Evolutionary conservation across 2,113 vertebrate genomes (phyloP), one percentile per base, ranked within the genome.

Genomic region (Onychostruthus taczanowskii): DNA sequence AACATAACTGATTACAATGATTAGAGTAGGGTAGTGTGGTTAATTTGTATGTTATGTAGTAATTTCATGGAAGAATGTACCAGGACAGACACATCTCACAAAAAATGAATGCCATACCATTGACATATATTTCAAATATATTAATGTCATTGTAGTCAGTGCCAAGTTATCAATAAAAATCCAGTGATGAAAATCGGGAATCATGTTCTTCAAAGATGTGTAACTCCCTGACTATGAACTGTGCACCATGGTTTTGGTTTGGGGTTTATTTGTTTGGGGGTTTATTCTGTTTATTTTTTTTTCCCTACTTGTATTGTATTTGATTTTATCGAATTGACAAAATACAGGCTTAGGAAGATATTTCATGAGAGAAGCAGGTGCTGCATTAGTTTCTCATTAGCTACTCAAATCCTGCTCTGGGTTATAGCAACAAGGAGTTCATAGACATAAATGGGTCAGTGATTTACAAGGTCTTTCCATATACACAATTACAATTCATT

Each of bases 1-100:
- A 99, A 99, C 99, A 99, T 98, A 98, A 97, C 99, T 99, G 99
- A 99, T 99, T 99, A 99, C 98, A 98, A 98, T 99, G 99, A 99
- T 99, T 99, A 99, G 98, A 98, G 98, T 98, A 99, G 98, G 98
- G 98, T 98, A 98, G 98, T 98, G 98, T 98, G 98, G 98, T 98
- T 99, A 99, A 99, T 99, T 99, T 99, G 98, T 99, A 98, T 98
- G 98, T 98, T 98, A 97, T 96, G 98, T 97, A 97, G 97, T 93
- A 97, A 97, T 98, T 97, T 97, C 95, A 94, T 97, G 95, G 94
- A 97, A 97, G 97, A 98, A 96, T 97, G 96, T 97, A 97, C 97
- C 95, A 98, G 97, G 97, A 98, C 97, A 98, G 97, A 96, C 92
- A 87, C 92, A 93, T 97, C 93, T 88, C 93, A 96, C 77, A 96